These are phyloP conservation scores for Apodemia zela DNA, from an alignment of 2,888 invertebrate genomes.

Conservation along the genomic window DNA sequence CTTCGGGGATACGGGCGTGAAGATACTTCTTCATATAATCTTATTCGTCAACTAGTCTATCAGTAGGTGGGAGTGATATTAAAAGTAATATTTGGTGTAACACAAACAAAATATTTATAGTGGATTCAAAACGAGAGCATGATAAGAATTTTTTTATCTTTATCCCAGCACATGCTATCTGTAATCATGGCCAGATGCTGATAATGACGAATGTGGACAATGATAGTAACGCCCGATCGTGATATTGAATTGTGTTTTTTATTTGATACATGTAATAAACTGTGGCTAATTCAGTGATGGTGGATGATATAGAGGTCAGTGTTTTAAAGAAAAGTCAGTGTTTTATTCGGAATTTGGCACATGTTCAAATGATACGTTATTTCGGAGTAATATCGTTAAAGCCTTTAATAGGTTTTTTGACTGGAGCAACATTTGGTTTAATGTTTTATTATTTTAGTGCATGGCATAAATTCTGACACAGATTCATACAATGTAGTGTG, in stretches of 20 bases:
- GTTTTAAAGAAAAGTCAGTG: constrained; percentile 23
- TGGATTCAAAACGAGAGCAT: constrained; percentile 25
- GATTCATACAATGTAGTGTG: neutral
- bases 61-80: neutral
- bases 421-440: neutral
- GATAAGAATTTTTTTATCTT: constrained; percentile 36
- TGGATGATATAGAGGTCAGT: constrained; percentile 49
- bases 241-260: neutral
- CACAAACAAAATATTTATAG: neutral
- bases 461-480: neutral
- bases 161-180: constrained; percentile 36
- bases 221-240: constrained; percentile 22
- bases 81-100: neutral
- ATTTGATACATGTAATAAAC: neutral
- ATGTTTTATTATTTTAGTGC: neutral
- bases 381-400: neutral
- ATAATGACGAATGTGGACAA: constrained; percentile 32
- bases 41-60: neutral
- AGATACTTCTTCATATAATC: neutral
- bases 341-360: constrained; percentile 5
- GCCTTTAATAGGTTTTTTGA: constrained; percentile 1
- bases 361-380: constrained; percentile 4
- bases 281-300: constrained; percentile 34
- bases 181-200: constrained; percentile 40
- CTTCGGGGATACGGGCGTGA: too few species aligned